Percentiles rank a stretch among this genome's conserved stretches.
phyloP scores from a whole-genome alignment of 2,888 invertebrate species.

The Cheilosia impressa region DNA sequence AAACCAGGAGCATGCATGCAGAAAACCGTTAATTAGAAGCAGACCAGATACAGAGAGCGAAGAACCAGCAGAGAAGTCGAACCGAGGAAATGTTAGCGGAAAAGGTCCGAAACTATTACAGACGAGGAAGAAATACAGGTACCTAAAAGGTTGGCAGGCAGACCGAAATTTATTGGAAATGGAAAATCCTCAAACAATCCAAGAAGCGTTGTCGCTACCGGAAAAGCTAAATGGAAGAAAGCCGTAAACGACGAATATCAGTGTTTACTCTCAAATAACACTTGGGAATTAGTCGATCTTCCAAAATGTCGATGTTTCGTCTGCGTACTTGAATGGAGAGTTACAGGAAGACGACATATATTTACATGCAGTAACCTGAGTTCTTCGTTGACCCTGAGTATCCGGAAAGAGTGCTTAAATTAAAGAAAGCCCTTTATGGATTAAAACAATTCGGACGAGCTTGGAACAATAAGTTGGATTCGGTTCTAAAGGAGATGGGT shows the following conservation, averaged over 20 bases:
- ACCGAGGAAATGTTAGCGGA: too few species aligned
- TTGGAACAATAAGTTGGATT: not conserved
- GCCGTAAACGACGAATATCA: conserved; percentile 20
- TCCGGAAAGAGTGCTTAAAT: conserved; percentile 68
- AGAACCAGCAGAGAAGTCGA: too few species aligned
- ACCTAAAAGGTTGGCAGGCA: not conserved
- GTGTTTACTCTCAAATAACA: conserved; percentile 10
- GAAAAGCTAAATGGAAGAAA: conserved; percentile 1
- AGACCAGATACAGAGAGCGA: too few species aligned
- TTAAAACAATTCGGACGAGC: conserved; percentile 39
- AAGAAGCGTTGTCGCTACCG: conserved; percentile 14
- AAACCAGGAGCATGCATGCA: too few species aligned
- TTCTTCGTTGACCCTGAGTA: conserved; percentile 35
- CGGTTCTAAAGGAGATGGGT: not conserved
- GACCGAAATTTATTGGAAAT: conserved; percentile 11
- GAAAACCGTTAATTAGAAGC: too few species aligned
- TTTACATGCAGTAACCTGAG: conserved; percentile 73
- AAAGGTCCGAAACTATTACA: too few species aligned
- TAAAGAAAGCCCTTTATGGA: conserved; percentile 75
- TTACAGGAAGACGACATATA: conserved; percentile 64
- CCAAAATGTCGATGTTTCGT: conserved; percentile 66
- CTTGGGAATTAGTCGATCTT: conserved; percentile 33
- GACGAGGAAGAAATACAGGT: too few species aligned
- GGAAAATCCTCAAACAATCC: conserved; percentile 28
- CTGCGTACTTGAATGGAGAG: conserved; percentile 73